Evolutionary conservation across 1,140 invertebrate species (phyloP).

Genomic region (Zaprionus lachaisei): DNA sequence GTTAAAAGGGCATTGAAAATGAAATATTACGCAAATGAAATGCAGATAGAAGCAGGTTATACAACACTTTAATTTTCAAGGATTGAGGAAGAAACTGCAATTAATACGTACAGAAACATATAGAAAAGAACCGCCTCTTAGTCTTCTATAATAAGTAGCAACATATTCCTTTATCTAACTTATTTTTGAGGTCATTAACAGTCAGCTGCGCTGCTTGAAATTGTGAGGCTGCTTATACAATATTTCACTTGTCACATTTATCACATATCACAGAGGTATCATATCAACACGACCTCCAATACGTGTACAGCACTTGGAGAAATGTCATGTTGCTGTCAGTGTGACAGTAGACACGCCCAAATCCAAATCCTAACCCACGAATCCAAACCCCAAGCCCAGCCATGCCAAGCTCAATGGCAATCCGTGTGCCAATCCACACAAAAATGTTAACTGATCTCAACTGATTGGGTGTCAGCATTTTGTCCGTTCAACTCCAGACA

Average conservation of each 20-base stretch:
- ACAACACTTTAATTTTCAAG: neutral
- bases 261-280: constrained; percentile 36
- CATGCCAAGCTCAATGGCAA: constrained; percentile 19
- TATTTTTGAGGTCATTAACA: neutral
- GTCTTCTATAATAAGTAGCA: no score
- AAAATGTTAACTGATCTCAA: constrained; percentile 72
- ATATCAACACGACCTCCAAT: constrained; percentile 17
- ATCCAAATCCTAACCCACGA: constrained; percentile 33
- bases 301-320: constrained; percentile 41
- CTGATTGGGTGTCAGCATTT: constrained; percentile 78
- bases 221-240: neutral
- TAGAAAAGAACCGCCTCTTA: no score
- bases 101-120: no score
- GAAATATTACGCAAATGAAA: neutral
- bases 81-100: neutral
- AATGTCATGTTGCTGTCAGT: constrained; percentile 72
- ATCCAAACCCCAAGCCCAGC: constrained; percentile 37
- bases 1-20: constrained; percentile 11
- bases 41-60: neutral
- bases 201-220: constrained; percentile 15
- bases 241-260: constrained; percentile 13
- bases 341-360: constrained; percentile 65
- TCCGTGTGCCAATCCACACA: constrained; percentile 38
- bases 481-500: constrained; percentile 13
- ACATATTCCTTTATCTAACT: neutral